Evolutionary conservation across 2,888 invertebrate genomes (phyloP).

Genomic region (Philereme transversata): DNA sequence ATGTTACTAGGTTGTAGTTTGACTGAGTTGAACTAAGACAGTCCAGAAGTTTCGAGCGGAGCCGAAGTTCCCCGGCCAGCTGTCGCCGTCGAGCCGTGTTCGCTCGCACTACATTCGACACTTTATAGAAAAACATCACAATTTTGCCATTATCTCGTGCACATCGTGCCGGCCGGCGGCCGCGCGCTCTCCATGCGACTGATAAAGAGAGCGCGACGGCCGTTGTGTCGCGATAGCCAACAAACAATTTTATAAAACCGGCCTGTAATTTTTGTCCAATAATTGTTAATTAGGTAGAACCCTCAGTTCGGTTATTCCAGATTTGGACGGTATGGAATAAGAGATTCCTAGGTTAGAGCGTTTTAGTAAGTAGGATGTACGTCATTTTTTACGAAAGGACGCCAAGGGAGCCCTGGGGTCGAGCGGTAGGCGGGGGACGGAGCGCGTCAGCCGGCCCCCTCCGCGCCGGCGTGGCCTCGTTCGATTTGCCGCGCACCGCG

Average conservation of each 20-base stretch:
- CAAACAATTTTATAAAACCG: conserved; percentile 59
- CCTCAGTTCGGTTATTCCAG: conserved; percentile 74
- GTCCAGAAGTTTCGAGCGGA: conserved; percentile 45
- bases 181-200: conserved; percentile 62
- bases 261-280: conserved; percentile 78
- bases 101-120: conserved; percentile 42
- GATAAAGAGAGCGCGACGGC: conserved; percentile 77
- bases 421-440: conserved; percentile 49
- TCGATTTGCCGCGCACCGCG: conserved; percentile 71
- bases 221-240: conserved; percentile 65
- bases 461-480: conserved; percentile 74
- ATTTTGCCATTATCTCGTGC: conserved; percentile 79
- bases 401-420: conserved; percentile 56
- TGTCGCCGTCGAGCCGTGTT: conserved; percentile 40
- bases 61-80: conserved; percentile 37
- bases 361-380: conserved; percentile 78
- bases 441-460: conserved; percentile 50
- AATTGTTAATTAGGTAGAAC: conserved; percentile 72
- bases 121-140: conserved; percentile 79
- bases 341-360: conserved; percentile 82
- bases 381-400: conserved; percentile 75
- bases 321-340: conserved; percentile 75
- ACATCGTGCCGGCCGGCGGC: conserved; percentile 50
- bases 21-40: conserved; percentile 21
- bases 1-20: conserved; percentile 26